Percentiles rank a stretch among this genome's conserved stretches.
Evolutionary conservation across 2,113 vertebrate genomes (phyloP).

Genomic region (Chamaetylas fuelleborni): DNA sequence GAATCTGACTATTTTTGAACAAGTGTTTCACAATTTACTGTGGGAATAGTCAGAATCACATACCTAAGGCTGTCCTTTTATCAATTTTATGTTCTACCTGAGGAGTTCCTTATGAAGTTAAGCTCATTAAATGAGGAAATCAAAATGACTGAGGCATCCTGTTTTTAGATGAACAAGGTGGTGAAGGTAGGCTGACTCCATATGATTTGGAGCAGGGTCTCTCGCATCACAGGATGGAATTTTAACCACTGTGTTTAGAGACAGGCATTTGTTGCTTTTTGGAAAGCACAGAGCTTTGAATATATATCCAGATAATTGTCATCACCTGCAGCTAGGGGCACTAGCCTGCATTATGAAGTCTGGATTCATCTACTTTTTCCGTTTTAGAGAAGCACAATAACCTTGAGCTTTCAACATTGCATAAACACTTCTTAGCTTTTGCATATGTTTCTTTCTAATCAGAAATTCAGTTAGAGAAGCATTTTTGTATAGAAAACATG

Average conservation of each 20-base stretch:
- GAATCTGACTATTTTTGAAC: not conserved
- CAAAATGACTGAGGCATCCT: not conserved
- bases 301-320: not conserved
- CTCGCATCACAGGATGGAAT: not conserved
- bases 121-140: not conserved
- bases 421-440: not conserved
- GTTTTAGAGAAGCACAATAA: not conserved
- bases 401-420: rapidly evolving
- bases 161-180: not conserved
- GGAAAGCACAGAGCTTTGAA: not conserved
- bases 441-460: not conserved
- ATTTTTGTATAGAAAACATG: not conserved
- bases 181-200: not conserved
- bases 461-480: not conserved
- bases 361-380: not conserved
- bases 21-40: not conserved
- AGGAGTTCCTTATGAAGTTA: not conserved
- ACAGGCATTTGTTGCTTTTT: not conserved
- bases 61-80: not conserved
- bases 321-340: not conserved
- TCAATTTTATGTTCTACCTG: not conserved
- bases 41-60: not conserved
- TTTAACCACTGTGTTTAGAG: not conserved
- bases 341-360: not conserved
- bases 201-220: not conserved